phyloP scores from a whole-genome alignment of 2,797 vertebrate species.

The Microctenopoma steveboyesi region DNA sequence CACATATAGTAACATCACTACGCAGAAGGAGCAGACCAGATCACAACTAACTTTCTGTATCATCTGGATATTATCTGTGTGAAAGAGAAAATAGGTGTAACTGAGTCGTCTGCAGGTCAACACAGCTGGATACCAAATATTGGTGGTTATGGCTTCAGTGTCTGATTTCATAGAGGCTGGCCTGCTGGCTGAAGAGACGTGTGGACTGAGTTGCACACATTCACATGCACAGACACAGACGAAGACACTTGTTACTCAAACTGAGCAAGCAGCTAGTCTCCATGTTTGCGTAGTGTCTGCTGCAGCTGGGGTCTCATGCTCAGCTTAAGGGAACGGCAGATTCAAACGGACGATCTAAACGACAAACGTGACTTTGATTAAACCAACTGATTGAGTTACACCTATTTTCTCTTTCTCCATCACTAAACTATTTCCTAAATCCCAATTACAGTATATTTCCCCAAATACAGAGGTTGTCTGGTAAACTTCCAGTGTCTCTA shows the following conservation, averaged over 20 bases:
- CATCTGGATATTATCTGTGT: slow-evolving; percentile 6
- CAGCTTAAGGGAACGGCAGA: not conserved
- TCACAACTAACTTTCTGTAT: slow-evolving; percentile 10
- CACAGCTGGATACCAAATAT: not conserved
- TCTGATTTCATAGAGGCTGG: slow-evolving; percentile 48
- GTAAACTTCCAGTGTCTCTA: slow-evolving; percentile 25
- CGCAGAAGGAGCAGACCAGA: not conserved
- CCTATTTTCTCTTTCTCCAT: slow-evolving; percentile 4
- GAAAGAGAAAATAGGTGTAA: no score
- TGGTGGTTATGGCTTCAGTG: slow-evolving; percentile 44
- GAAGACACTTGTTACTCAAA: not conserved
- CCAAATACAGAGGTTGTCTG: slow-evolving; percentile 36
- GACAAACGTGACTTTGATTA: not conserved
- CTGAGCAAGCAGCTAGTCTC: no score
- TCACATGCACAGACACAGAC: not conserved
- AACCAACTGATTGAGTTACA: not conserved
- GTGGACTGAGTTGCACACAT: slow-evolving; percentile 21
- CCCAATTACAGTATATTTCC: slow-evolving; percentile 25
- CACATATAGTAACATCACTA: not conserved
- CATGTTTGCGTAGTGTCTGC: slow-evolving; percentile 1
- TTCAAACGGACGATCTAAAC: slow-evolving; percentile 15
- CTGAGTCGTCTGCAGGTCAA: slow-evolving; percentile 23
- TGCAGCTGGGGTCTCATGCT: slow-evolving; percentile 22
- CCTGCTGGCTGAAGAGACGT: slow-evolving; percentile 13
- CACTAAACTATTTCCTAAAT: slow-evolving; percentile 30